These are phyloP conservation scores for Metaphire vulgaris DNA, from an alignment of 1,140 invertebrate genomes.

Conservation along the genomic window DNA sequence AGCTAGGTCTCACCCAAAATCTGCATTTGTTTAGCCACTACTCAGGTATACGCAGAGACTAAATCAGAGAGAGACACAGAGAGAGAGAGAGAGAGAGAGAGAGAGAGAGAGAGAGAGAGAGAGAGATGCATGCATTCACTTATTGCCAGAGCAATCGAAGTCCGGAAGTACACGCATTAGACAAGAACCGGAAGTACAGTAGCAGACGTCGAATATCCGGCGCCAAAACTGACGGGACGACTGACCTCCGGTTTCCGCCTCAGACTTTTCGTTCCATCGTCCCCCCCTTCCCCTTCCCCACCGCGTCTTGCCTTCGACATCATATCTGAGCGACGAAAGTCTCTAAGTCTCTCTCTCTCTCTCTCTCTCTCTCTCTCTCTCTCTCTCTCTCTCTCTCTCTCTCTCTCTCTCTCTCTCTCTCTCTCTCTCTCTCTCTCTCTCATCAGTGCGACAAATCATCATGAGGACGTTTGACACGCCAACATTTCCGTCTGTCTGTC, in stretches of 20 bases:
- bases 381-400: not conserved
- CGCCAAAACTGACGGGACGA: too few species aligned
- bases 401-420: not conserved
- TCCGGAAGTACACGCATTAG: not conserved
- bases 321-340: too few species aligned
- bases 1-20: too few species aligned
- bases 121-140: too few species aligned
- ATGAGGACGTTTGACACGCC: too few species aligned
- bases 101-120: too few species aligned
- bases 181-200: not conserved
- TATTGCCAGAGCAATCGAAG: too few species aligned
- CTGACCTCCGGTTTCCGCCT: not conserved
- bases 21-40: too few species aligned
- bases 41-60: too few species aligned
- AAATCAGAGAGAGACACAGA: too few species aligned
- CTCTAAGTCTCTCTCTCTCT: not conserved
- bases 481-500: not conserved
- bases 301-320: not conserved
- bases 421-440: not conserved
- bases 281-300: not conserved
- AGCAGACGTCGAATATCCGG: not conserved
- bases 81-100: too few species aligned
- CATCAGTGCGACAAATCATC: not conserved
- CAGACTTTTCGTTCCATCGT: not conserved
- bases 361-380: conserved; percentile 1